Base-by-base conservation (phyloP, 1,140 invertebrate genomes). In the Venturia canescens region DNA sequence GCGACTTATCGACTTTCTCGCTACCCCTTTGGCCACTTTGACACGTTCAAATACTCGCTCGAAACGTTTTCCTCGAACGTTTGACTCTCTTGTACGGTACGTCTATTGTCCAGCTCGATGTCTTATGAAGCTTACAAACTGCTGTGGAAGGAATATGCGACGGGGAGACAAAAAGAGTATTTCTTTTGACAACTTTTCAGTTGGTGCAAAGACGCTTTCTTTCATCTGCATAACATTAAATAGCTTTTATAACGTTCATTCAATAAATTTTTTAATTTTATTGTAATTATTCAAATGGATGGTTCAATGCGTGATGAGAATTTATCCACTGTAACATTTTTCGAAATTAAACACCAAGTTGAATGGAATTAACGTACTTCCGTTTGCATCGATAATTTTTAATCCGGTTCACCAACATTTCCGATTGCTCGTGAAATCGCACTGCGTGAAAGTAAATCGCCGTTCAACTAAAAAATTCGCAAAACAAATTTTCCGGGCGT, bases 1-100 rank as follows among this genome's bases (percentile, higher is more conserved):
- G 53, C 27, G 72, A 76, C 72, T 76, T 76, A 76, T 76, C 72
- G 72, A 76, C 72, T 76, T 76, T 60, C 29, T 60, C 50, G 6
- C 44, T 34, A 53, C 71, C 27, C 48, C 66, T 38, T 60, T 38
- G 50, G 50, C 72, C 72, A 76, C 48, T 76, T 76, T 76, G 53
- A 76, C 72, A 76, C 72, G 72, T 76, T 76, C 72, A 50, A 76
- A 60, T 76, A 76, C 48, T 60, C 72, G 72, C 60, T 60, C 50
- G 60, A 76, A 76, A 76, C 50, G 53, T 76, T 76, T 76, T 60
- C 63, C 50, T 53, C 18, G 6, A 31, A 27, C 66, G 66, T 69
- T 69, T 31, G 29, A 69, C 66, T 31, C 66, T 31, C 26, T 69
- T 69, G 26, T 69, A 31, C 31, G 31, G 29, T 63, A 27, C 13